Evolutionary conservation across 2,888 invertebrate genomes (phyloP), one percentile per base, ranked within the genome.

Genomic region (Ochropleura leucogaster): DNA sequence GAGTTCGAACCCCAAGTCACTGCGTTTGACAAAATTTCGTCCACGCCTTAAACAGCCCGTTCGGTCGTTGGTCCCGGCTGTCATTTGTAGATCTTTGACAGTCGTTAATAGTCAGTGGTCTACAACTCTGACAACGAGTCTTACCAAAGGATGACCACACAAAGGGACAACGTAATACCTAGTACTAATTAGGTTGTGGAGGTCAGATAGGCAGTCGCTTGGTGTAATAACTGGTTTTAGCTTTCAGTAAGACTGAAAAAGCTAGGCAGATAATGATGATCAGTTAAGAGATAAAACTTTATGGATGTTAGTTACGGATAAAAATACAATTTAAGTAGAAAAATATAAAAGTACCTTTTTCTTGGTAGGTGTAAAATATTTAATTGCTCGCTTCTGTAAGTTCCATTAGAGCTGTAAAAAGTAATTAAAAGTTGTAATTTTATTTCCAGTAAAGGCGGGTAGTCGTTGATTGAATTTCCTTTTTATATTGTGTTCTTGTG

Each of bases 331-430:
- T 69, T 64, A 46, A 62, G 59, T 74, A 51, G 16, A 59, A 55
- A 72, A 64, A 77, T 53, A 4, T n/a, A 42, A 42, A 12, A 42
- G 30, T 8, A 12, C 20, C 57, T 79, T 76, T 79, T 66, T 12
- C 44, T 55, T 49, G 42, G 4, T 44, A 46, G n/a, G 68, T 62
- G 44, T 65, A 46, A 68, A 68, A 72, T 46, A 9, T 72, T 78
- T 80, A 66, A 79, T 66, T 66, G 16, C 42, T 57, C 42, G 81
- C 79, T 80, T 80, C 79, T 80, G 77, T 53, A 77, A 49, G 72
- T 51, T 57, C 20, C 55, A 60, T 60, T 59, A 40, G 20, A 49
- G 20, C 46, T 64, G 18, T 60, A 53, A 65, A n/a, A 79, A 80
- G 64, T 65, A 80, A 74, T 80, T 68, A 80, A 74, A 80, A 77